phyloP scores from a whole-genome alignment of 2,888 invertebrate genomes.

The Habrosyne pyritoides region DNA sequence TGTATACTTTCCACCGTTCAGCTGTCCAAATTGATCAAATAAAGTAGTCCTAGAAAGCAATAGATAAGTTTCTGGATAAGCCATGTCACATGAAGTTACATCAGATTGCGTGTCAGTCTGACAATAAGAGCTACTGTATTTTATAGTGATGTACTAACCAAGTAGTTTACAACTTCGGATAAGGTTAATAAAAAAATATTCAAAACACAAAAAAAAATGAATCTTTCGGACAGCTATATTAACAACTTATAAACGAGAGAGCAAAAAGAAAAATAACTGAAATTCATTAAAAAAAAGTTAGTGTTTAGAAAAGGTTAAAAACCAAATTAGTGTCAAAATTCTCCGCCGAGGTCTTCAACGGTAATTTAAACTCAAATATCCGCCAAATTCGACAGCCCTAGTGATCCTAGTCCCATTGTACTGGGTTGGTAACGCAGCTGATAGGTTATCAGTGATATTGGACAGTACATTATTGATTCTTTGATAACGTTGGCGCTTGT shows the following conservation, averaged over 20 bases:
- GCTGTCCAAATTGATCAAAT: not conserved
- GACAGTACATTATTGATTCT: constrained; percentile 75
- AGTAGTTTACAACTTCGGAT: too few relatives aligned
- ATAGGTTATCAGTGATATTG: constrained; percentile 64
- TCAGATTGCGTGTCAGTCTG: not conserved
- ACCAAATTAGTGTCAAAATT: too few relatives aligned
- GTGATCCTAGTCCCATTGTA: constrained; percentile 29
- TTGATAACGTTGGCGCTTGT: constrained; percentile 61
- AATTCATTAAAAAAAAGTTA: too few relatives aligned
- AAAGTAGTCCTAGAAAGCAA: not conserved
- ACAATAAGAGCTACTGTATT: not conserved
- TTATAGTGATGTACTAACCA: not conserved
- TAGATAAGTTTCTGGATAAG: not conserved
- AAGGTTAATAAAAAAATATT: too few relatives aligned
- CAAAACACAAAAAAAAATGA: too few relatives aligned
- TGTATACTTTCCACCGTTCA: not conserved
- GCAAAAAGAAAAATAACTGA: too few relatives aligned
- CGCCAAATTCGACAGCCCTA: not conserved
- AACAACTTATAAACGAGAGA: too few relatives aligned
- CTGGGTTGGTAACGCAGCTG: constrained; percentile 49
- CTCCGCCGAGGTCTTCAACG: too few relatives aligned
- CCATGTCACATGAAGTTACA: not conserved
- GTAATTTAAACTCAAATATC: not conserved
- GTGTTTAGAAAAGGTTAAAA: too few relatives aligned
- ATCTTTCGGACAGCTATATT: too few relatives aligned